Evolutionary conservation across 2,113 vertebrate genomes (phyloP).

Genomic region (Polypterus senegalus): DNA sequence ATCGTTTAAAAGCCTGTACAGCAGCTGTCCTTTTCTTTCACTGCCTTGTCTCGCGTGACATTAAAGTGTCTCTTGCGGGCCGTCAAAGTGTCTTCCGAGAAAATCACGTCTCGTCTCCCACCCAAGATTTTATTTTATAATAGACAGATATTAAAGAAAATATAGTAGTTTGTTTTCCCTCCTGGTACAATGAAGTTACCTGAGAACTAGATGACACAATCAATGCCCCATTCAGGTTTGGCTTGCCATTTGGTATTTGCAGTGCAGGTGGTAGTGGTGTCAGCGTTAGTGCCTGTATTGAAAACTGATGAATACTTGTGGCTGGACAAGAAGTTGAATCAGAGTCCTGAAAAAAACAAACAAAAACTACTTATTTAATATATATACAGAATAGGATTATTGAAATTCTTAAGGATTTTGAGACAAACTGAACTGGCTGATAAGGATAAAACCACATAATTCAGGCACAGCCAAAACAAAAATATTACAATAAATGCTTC

Average conservation of each 20-base stretch:
- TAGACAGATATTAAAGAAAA: too few relatives aligned
- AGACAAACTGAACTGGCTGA: too few relatives aligned
- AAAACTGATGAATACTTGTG: slow-evolving; percentile 63
- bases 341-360: slow-evolving; percentile 65
- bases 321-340: slow-evolving; percentile 70
- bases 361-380: slow-evolving; percentile 21
- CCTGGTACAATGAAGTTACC: slow-evolving; percentile 37
- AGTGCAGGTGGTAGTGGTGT: slow-evolving; percentile 59
- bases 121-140: too few relatives aligned
- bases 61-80: too few relatives aligned
- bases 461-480: neutral
- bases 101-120: too few relatives aligned
- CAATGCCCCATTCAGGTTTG: slow-evolving; percentile 55
- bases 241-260: slow-evolving; percentile 61
- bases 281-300: slow-evolving; percentile 58
- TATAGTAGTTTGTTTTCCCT: too few relatives aligned
- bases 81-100: too few relatives aligned
- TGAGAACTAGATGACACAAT: slow-evolving; percentile 69
- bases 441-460: too few relatives aligned
- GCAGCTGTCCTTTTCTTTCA: too few relatives aligned
- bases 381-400: neutral
- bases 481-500: slow-evolving; percentile 24
- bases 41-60: too few relatives aligned
- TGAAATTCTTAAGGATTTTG: too few relatives aligned
- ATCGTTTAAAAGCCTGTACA: too few relatives aligned